Evolutionary conservation across 2,888 invertebrate species (phyloP).

Genomic region (Acleris emargana): DNA sequence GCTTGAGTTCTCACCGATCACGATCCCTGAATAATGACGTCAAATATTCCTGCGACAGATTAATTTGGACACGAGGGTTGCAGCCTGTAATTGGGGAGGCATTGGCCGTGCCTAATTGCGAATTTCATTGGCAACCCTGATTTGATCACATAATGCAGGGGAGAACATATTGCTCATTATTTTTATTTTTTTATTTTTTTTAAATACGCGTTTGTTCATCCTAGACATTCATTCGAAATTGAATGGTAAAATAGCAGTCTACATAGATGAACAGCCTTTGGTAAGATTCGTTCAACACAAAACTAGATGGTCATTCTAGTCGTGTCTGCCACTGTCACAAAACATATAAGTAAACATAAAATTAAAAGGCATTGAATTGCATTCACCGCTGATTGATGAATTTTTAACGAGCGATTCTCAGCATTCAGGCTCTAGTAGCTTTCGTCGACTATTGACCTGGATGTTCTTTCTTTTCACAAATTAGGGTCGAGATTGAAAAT

Average conservation of each 20-base stretch:
- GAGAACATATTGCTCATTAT: not conserved
- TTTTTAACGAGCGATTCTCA: conserved; percentile 44
- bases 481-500: conserved; percentile 42
- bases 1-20: conserved; percentile 18
- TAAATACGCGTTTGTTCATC: not conserved
- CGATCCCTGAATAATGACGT: conserved; percentile 12
- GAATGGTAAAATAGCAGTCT: not conserved
- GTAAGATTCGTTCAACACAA: conserved; percentile 19
- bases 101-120: conserved; percentile 12
- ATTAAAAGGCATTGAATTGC: conserved; percentile 41
- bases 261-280: conserved; percentile 9
- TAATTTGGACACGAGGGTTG: conserved; percentile 9
- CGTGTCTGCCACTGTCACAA: conserved; percentile 31
- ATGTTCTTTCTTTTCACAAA: conserved; percentile 36
- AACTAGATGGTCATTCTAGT: conserved; percentile 30
- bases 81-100: conserved; percentile 18
- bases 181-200: not conserved
- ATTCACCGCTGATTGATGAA: conserved; percentile 43
- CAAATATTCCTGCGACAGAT: not conserved
- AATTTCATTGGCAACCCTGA: conserved; percentile 13
- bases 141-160: conserved; percentile 11
- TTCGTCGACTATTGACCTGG: conserved; percentile 39
- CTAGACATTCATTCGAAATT: not conserved
- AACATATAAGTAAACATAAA: conserved; percentile 39
- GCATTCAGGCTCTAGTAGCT: conserved; percentile 39